Evolutionary conservation across 2,888 invertebrate species (phyloP).

Genomic region (Gortyna flavago): DNA sequence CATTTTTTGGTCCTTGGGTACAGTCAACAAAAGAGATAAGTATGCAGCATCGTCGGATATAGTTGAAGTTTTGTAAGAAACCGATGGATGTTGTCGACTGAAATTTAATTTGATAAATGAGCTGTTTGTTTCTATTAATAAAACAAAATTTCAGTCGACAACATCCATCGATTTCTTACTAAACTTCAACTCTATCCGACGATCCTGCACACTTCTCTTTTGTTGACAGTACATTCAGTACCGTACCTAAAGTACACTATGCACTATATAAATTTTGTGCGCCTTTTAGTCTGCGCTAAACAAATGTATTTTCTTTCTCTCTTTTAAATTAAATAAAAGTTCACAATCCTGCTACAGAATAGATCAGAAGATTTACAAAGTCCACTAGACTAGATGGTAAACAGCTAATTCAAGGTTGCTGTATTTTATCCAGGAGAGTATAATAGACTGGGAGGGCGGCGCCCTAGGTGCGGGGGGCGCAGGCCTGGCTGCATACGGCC

Average conservation of each 20-base stretch:
- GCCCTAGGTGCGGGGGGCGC: slow-evolving; percentile 94
- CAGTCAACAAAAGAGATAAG: no score
- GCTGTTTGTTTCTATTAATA: no score
- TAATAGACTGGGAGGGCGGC: slow-evolving; percentile 94
- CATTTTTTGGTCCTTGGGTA: neutral
- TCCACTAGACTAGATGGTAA: neutral
- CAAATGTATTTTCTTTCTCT: no score
- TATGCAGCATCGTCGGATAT: no score
- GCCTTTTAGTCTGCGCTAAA: neutral
- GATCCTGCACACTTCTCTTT: no score
- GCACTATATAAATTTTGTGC: neutral
- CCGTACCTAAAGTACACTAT: neutral
- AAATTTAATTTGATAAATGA: no score
- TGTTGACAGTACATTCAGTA: no score
- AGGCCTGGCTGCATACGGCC: slow-evolving; percentile 96
- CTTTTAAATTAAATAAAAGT: neutral
- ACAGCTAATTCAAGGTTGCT: neutral
- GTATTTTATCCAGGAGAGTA: slow-evolving; percentile 91
- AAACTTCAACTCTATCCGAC: no score
- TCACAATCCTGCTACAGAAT: neutral
- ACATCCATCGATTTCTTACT: no score
- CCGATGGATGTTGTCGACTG: no score
- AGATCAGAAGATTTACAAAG: neutral
- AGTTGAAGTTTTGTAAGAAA: no score
- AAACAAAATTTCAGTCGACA: no score